A percentile compares a stretch with the other conserved stretches of the same genome.
These are phyloP conservation scores for Acrossocheilus wenchowensis DNA, from an alignment of 2,797 vertebrate species.

Conservation along the genomic window DNA sequence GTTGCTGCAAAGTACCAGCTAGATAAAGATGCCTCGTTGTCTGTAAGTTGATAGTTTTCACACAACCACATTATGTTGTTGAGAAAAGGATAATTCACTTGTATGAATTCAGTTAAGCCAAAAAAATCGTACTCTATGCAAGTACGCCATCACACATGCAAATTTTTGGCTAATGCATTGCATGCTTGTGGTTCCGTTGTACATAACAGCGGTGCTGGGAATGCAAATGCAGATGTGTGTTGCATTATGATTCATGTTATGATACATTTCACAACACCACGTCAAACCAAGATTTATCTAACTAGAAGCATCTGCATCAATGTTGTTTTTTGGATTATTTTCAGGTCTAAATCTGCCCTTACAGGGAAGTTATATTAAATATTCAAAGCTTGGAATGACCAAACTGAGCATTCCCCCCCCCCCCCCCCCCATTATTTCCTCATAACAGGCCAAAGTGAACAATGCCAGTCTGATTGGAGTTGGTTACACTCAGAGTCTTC, in stretches of 20 bases:
- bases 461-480: slow-evolving; percentile 94
- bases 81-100: background rate
- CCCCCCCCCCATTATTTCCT: slow-evolving; percentile 41
- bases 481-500: slow-evolving; percentile 91
- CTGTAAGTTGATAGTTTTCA: slow-evolving; percentile 75
- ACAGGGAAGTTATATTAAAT: background rate
- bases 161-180: background rate
- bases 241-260: background rate
- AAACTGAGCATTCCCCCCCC: background rate
- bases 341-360: background rate
- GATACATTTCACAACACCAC: background rate
- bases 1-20: slow-evolving; percentile 92
- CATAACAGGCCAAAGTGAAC: slow-evolving; percentile 90
- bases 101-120: background rate
- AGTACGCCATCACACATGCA: background rate
- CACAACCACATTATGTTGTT: background rate
- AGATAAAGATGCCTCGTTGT: slow-evolving; percentile 86
- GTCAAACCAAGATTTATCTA: background rate
- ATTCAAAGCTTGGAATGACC: background rate
- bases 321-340: too few species aligned
- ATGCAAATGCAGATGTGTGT: background rate
- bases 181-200: background rate
- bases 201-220: background rate
- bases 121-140: background rate
- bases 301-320: background rate